phyloP scores from a whole-genome alignment of 2,797 vertebrate species.

The Glossophaga mutica region DNA sequence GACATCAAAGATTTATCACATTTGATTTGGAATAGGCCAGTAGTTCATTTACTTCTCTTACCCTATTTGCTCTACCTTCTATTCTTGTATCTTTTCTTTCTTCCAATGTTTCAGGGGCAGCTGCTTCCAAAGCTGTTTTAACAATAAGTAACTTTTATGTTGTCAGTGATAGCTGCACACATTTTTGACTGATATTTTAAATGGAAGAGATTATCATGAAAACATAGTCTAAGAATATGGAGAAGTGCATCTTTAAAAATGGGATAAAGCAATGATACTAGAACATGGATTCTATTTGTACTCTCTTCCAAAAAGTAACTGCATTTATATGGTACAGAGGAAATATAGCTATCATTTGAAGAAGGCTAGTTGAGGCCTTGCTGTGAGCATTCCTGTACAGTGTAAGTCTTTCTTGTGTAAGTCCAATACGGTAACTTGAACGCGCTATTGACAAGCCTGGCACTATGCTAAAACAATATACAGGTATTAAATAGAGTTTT shows the following conservation, averaged over 20 bases:
- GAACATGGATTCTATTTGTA: slow-evolving; percentile 55
- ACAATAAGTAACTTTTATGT: slow-evolving; percentile 60
- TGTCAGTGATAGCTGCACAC: slow-evolving; percentile 61
- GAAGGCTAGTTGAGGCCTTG: slow-evolving; percentile 51
- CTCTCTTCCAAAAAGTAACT: slow-evolving; percentile 29
- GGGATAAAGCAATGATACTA: slow-evolving; percentile 62
- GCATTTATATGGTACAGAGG: slow-evolving; percentile 57
- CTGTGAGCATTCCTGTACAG: slow-evolving; percentile 43
- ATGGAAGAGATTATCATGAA: slow-evolving; percentile 66
- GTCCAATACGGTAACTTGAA: neutral
- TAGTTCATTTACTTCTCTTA: neutral
- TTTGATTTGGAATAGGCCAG: slow-evolving; percentile 32
- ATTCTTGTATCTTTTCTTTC: neutral
- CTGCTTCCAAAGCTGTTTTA: slow-evolving; percentile 57
- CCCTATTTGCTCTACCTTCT: neutral
- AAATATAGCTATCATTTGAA: slow-evolving; percentile 46
- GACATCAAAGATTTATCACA: slow-evolving; percentile 16
- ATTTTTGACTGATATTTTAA: slow-evolving; percentile 56
- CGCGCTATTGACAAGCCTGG: slow-evolving; percentile 27
- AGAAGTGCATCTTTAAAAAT: slow-evolving; percentile 68
- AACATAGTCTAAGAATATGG: slow-evolving; percentile 47
- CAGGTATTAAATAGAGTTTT: slow-evolving; percentile 60
- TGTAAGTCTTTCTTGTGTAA: slow-evolving; percentile 57
- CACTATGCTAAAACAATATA: slow-evolving; percentile 61
- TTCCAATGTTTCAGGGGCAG: slow-evolving; percentile 36